These are phyloP conservation scores for Metellina segmentata DNA, from an alignment of 2,888 invertebrate species.

Conservation along the genomic window DNA sequence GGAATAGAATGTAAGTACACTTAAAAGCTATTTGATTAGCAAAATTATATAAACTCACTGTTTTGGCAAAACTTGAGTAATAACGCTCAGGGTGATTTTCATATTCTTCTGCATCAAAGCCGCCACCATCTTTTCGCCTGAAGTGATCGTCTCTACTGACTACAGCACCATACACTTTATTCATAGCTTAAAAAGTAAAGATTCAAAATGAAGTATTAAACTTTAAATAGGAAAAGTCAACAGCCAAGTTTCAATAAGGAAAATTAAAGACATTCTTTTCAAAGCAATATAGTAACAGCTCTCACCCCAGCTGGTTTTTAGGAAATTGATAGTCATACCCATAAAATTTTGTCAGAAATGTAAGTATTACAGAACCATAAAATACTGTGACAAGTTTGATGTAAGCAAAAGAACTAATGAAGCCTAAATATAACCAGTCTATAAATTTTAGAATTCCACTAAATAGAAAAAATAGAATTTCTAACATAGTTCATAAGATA, in stretches of 20 bases:
- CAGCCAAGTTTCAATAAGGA: not conserved
- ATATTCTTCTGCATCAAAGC: slow-evolving; percentile 94
- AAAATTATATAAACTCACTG: slow-evolving; percentile 83
- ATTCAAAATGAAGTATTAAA: not conserved
- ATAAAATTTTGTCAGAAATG: not conserved
- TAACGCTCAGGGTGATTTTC: slow-evolving; percentile 96
- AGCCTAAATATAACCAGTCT: too few relatives aligned
- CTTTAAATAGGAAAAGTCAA: not conserved
- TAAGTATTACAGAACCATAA: too few relatives aligned
- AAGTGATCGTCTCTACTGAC: slow-evolving; percentile 96
- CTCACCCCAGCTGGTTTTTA: not conserved
- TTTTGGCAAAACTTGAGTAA: slow-evolving; percentile 96
- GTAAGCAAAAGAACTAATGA: too few relatives aligned
- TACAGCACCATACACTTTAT: slow-evolving; percentile 97
- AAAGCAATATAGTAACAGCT: not conserved
- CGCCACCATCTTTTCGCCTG: slow-evolving; percentile 94
- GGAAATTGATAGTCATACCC: not conserved
- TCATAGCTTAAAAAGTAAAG: slow-evolving; percentile 87
- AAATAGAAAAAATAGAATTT: too few relatives aligned
- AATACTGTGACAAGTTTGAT: too few relatives aligned
- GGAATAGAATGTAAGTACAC: not conserved
- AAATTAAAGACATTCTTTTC: not conserved
- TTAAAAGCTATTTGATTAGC: not conserved
- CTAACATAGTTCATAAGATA: too few relatives aligned
- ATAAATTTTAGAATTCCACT: too few relatives aligned